These are phyloP conservation scores for Alligator sinensis DNA, from an alignment of 2,113 vertebrate species.

Conservation along the genomic window DNA sequence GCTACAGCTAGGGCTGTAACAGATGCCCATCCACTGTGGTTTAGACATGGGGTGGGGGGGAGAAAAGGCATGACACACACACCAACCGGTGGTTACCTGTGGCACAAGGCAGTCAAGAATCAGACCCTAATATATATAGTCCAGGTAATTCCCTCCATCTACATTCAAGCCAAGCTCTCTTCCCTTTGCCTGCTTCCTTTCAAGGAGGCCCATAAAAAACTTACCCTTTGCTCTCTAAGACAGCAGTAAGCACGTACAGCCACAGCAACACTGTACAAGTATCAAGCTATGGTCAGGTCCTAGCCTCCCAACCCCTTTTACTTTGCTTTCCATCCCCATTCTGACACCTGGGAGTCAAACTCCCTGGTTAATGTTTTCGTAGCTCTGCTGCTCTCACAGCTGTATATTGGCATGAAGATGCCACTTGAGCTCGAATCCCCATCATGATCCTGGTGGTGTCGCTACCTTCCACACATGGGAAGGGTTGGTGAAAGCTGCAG, in stretches of 20 bases:
- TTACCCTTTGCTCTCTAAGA: neutral
- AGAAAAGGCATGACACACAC: neutral
- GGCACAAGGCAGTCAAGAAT: neutral
- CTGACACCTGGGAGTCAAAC: too few relatives aligned
- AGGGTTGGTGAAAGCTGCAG: too few relatives aligned
- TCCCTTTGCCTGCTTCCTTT: neutral
- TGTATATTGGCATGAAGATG: too few relatives aligned
- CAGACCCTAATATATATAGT: neutral
- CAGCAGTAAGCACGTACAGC: neutral
- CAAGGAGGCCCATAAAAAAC: neutral
- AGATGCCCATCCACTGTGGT: neutral
- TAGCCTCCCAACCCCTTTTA: neutral
- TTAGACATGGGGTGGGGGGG: neutral
- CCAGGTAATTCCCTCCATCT: neutral
- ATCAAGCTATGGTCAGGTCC: neutral
- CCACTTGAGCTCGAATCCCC: too few relatives aligned
- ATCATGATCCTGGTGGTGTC: too few relatives aligned
- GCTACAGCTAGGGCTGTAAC: neutral
- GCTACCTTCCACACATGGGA: too few relatives aligned
- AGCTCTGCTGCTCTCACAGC: too few relatives aligned
- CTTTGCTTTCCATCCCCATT: neutral
- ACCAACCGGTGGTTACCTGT: neutral
- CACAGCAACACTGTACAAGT: too few relatives aligned
- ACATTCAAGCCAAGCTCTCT: neutral
- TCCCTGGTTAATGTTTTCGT: too few relatives aligned